These are phyloP conservation scores for Styela clava DNA, from an alignment of 23 tunicate genomes.

Conservation along the genomic window DNA sequence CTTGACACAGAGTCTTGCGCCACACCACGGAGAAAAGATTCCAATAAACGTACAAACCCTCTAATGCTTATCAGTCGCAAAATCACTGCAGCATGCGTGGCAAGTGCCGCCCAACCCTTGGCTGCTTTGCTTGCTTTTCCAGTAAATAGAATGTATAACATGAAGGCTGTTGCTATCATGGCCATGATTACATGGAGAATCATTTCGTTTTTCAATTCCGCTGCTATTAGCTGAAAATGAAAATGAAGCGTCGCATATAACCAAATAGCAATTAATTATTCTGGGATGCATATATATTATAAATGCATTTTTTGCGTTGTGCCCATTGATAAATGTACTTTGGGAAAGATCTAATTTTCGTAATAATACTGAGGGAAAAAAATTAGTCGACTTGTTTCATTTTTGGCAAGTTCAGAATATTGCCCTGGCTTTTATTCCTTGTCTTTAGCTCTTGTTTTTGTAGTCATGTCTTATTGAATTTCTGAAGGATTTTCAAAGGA, in stretches of 20 bases:
- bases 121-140: constrained; percentile 22
- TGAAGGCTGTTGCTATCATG: constrained; percentile 32
- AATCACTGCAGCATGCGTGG: constrained; percentile 49
- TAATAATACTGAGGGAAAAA: neutral
- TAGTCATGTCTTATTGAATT: too few species aligned
- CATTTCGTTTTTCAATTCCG: constrained; percentile 42
- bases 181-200: constrained; percentile 50
- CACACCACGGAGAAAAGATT: too few species aligned
- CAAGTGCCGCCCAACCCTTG: constrained; percentile 64
- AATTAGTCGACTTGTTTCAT: neutral
- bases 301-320: too few species aligned
- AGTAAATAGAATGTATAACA: constrained; percentile 29
- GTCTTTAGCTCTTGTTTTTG: too few species aligned
- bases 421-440: too few species aligned
- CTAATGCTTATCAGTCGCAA: constrained; percentile 47
- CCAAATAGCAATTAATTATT: too few species aligned
- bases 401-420: too few species aligned
- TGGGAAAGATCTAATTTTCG: neutral
- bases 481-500: too few species aligned
- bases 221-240: constrained; percentile 7
- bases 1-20: too few species aligned
- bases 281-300: too few species aligned
- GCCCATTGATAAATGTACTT: too few species aligned
- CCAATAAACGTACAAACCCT: constrained; percentile 56
- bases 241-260: too few species aligned